Base-by-base conservation (phyloP, 2,797 vertebrate genomes). In the Ctenochaetus hawaiiensis region DNA sequence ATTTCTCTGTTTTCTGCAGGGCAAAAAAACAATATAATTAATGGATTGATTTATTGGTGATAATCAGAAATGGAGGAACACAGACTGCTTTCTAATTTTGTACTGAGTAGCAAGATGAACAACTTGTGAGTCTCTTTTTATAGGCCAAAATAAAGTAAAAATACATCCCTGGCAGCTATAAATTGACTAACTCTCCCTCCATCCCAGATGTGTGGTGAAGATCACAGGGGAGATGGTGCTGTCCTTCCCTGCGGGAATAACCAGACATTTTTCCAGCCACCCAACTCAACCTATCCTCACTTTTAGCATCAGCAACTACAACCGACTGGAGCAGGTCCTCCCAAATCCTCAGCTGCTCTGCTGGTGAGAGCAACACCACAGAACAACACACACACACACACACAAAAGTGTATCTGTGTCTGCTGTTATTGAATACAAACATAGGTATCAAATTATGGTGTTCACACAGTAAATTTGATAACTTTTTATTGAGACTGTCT, bases 141-240 rank as follows among this genome's bases (percentile, higher is more conserved):
- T 56, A 2, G 22, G 23, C 39, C 20, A 18, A 30, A 30, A 39
- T 49, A 11, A 52, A 23, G 10, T 52, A 14, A 13, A 67, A 51
- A 72, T 45, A 14, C 23, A 45, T 45, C 45, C 14, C 8, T 23
- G 22, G 47, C n/a, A 64, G 47, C 53, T 16, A 23, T 12, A 39
- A 44, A 59, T 23, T 0, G 1, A 67, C 14, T 67, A 53, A 45
- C 22, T 72, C 6, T 44, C 59, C 43, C 13, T 64, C 34, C 77
- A 39, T 74, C 49, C 37, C 83, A 94, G 93, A 92, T 99, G 98
- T 86, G 97, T 98, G 34, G 98, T 99, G 85, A 99, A 99, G 95
- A 97, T 99, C 89, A 97, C 96, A 0, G 98, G 98, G 78, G 98
- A 99, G 94, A 98, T 99, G 97, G 98, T 99, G 77, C 89, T 99